phyloP scores from a whole-genome alignment of 2,797 vertebrate genomes.

The Chiloscyllium punctatum region DNA sequence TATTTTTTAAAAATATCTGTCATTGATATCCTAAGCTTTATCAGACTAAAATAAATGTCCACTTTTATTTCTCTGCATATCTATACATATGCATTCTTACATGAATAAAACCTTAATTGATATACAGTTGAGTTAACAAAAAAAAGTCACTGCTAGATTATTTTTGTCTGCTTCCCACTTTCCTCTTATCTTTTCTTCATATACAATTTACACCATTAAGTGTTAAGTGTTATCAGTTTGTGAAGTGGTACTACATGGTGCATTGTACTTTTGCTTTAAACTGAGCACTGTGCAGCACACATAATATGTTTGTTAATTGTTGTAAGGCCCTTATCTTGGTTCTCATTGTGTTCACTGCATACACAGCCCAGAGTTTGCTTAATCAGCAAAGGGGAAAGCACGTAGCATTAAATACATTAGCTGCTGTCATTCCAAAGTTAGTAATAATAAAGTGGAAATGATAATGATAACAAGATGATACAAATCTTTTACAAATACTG shows the following conservation, averaged over 20 bases:
- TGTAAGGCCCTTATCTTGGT: not conserved
- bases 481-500: not conserved
- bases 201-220: not conserved
- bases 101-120: not conserved
- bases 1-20: not conserved
- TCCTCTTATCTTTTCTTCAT: not conserved
- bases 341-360: not conserved
- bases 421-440: not conserved
- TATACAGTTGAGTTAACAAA: not conserved
- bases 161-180: not conserved
- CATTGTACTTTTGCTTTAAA: constrained; percentile 16
- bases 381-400: not conserved
- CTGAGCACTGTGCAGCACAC: not conserved
- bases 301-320: not conserved
- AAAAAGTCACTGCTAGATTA: not conserved
- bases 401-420: not conserved
- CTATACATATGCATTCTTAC: not conserved
- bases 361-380: not conserved
- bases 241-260: not conserved
- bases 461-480: not conserved
- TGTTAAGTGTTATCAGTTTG: constrained; percentile 2
- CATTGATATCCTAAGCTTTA: not conserved
- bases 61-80: not conserved
- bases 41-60: not conserved
- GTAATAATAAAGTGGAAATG: not conserved